phyloP scores from a whole-genome alignment of 1,140 invertebrate species.

The Tetraneura akinire region DNA sequence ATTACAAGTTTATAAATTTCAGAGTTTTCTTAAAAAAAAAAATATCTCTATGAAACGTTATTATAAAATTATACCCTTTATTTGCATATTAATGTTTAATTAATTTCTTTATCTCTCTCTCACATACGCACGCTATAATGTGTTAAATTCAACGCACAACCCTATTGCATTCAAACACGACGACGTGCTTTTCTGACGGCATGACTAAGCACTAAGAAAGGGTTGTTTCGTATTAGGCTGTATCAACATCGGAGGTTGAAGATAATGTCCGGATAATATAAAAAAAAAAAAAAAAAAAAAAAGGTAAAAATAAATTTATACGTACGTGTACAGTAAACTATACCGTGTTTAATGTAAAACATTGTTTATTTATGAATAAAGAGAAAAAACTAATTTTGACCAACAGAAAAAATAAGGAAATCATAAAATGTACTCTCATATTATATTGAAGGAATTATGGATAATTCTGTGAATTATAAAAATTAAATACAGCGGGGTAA shows the following conservation, averaged over 20 bases:
- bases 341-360: too few species aligned
- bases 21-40: background rate
- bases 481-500: too few species aligned
- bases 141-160: conserved; percentile 22
- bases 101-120: background rate
- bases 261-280: background rate
- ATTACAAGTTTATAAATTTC: too few species aligned
- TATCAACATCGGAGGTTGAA: background rate
- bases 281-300: background rate
- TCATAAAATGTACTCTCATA: too few species aligned
- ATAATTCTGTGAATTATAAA: too few species aligned
- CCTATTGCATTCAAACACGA: conserved; percentile 2
- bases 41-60: background rate
- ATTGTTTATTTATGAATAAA: too few species aligned
- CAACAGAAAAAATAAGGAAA: too few species aligned
- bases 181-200: background rate
- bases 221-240: background rate
- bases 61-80: background rate
- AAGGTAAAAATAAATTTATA: too few species aligned
- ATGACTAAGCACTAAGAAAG: background rate
- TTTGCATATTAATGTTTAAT: background rate
- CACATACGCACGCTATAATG: background rate
- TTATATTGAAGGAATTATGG: too few species aligned
- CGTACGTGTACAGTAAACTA: too few species aligned
- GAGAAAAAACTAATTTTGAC: too few species aligned